Conservation (phyloP, 2,113 vertebrate species). For the Phalacrocorax aristotelis region DNA sequence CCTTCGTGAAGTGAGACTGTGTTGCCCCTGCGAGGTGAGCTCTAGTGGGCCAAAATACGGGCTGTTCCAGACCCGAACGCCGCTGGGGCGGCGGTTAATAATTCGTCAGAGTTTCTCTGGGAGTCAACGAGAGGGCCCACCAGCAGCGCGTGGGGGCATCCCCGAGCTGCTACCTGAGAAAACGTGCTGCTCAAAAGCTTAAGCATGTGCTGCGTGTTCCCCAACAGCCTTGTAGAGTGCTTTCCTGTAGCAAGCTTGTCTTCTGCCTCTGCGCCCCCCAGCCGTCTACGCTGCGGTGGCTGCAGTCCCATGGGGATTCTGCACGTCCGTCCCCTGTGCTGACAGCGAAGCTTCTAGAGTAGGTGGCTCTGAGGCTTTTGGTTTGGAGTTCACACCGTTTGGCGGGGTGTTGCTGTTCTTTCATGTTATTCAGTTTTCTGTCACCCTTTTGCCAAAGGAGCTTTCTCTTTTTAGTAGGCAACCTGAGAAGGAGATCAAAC, state of each 20-base stretch:
- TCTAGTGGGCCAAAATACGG: accelerated
- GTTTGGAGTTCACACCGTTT: background rate
- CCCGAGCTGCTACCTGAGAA: background rate
- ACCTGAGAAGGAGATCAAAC: background rate
- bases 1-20: background rate
- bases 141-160: background rate
- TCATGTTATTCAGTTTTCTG: background rate
- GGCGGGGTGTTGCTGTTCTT: background rate
- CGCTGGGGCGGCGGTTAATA: background rate
- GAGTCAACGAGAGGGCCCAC: background rate
- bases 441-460: background rate
- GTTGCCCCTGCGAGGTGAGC: background rate
- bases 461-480: conserved; percentile 26
- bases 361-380: background rate
- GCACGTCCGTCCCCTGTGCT: background rate
- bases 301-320: background rate
- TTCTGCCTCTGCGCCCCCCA: no score
- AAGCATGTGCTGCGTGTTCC: background rate
- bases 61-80: background rate
- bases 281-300: accelerated
- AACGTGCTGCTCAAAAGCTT: accelerated
- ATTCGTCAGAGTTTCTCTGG: background rate
- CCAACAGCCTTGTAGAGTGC: background rate
- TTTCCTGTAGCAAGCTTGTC: no score
- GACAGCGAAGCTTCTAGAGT: no score